Percentiles rank a stretch among this genome's conserved stretches.
Conservation (phyloP, 2,113 vertebrate species). For the Pimephales promelas region DNA sequence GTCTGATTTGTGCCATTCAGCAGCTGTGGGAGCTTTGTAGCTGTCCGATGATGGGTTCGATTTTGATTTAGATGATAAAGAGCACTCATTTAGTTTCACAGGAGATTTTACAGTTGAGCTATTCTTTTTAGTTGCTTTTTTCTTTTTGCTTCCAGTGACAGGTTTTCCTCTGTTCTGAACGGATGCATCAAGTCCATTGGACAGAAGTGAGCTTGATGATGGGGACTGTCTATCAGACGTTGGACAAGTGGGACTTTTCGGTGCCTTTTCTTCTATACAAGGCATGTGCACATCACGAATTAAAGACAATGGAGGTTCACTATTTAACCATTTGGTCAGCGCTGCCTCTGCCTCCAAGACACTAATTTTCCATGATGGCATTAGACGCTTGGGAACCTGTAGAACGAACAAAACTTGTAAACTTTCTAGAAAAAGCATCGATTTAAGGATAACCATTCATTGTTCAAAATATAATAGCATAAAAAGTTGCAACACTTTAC, state of each 20-base stretch:
- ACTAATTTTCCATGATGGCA: conserved; percentile 90
- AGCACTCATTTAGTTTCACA: conserved; percentile 64
- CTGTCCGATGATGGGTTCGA: conserved; percentile 23
- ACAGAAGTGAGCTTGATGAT: conserved; percentile 40
- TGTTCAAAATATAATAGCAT: neutral
- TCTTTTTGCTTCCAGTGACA: conserved; percentile 61
- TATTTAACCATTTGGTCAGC: conserved; percentile 75
- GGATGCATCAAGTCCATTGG: conserved; percentile 58
- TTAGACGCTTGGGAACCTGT: conserved; percentile 90
- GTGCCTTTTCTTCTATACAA: conserved; percentile 51
- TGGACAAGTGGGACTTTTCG: conserved; percentile 50
- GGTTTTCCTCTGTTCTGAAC: conserved; percentile 52
- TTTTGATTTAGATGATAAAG: conserved; percentile 53
- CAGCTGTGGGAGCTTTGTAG: conserved; percentile 48
- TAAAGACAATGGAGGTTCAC: conserved; percentile 48
- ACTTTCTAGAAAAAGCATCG: neutral
- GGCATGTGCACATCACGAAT: conserved; percentile 58
- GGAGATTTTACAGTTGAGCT: conserved; percentile 66
- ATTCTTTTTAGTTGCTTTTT: conserved; percentile 70
- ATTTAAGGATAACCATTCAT: neutral
- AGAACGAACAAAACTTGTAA: conserved; percentile 39
- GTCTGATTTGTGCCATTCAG: conserved; percentile 63
- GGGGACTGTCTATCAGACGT: conserved; percentile 23
- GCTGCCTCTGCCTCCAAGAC: conserved; percentile 87
- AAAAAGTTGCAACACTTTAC: conserved; percentile 65